Evolutionary conservation across 2,888 invertebrate genomes (phyloP), one percentile per base, ranked within the genome.

Genomic region (Luffia ferchaultella): DNA sequence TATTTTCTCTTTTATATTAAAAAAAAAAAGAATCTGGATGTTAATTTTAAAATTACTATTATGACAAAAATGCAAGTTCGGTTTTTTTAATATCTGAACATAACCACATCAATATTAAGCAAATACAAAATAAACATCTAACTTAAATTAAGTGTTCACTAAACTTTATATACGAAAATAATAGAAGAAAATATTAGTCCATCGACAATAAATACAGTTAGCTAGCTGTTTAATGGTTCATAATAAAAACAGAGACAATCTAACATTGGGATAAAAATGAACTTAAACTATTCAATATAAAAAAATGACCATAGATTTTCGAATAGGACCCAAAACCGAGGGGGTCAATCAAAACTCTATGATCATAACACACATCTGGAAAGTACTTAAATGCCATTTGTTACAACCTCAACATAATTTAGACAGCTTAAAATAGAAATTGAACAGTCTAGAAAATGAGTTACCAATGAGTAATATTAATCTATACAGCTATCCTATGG

Each of bases 401-500:
- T 3, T 30, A 30, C 30, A 30, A 30, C 30, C 30, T 30, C 12
- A 12, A 30, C 30, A 30, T 12, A 30, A 30, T 30, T 30, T 30
- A 12, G 30, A 30, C 3, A 30, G 30, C 30, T 7, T 30, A 30
- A 30, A 30, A 12, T 30, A 30, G 3, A 3, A 30, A 30, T 30
- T 30, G 30, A 30, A 30, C 30, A 30, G 30, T 30, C 30, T 30
- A 30, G 30, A 30, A 30, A 30, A 30, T 30, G 30, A 30, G 30
- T 30, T 30, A 30, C 30, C 3, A 7, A 30, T 30, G 12, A 30
- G 30, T 30, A 30, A 7, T 30, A 70, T 72, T 68, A 70, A 68
- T 69, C 75, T 78, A 77, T 75, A 77, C 68, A 68, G 72, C 70
- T 77, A 77, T 67, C 56, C 74, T 78, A 80, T 70, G 76, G 76